Conservation (phyloP, 2,888 invertebrate genomes). For the Scelioninae gen. 2 region DNA sequence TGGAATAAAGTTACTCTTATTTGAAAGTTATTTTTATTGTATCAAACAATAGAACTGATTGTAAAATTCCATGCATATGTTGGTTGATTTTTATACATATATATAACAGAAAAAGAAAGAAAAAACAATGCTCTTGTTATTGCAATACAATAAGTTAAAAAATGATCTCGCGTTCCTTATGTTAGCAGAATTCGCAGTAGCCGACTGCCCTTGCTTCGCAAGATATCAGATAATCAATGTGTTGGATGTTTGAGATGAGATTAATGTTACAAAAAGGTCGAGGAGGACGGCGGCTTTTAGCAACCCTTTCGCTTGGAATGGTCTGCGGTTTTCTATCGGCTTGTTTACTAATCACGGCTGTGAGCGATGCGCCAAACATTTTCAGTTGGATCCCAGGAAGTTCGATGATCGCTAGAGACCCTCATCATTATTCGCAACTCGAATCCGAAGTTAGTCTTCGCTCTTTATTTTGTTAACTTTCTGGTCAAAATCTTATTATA, state of each 20-base stretch:
- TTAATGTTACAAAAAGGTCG: conserved; percentile 62
- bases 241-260: conserved; percentile 44
- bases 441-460: conserved; percentile 68
- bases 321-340: conserved; percentile 87
- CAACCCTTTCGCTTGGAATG: conserved; percentile 84
- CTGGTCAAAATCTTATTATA: too few relatives aligned
- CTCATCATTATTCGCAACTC: conserved; percentile 73
- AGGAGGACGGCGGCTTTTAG: conserved; percentile 81
- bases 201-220: conserved; percentile 26
- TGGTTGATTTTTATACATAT: background rate
- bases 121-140: background rate
- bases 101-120: too few relatives aligned
- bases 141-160: too few relatives aligned
- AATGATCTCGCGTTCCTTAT: conserved; percentile 32
- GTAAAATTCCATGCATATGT: too few relatives aligned
- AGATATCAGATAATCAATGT: conserved; percentile 25
- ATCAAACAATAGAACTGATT: too few relatives aligned
- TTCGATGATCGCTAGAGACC: conserved; percentile 72
- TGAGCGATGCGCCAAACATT: conserved; percentile 77
- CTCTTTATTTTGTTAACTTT: conserved; percentile 23
- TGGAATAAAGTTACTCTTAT: too few relatives aligned
- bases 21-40: too few relatives aligned
- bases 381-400: conserved; percentile 76
- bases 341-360: conserved; percentile 81
- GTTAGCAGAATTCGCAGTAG: conserved; percentile 32